phyloP scores from a whole-genome alignment of 2,888 invertebrate genomes.

The Elegia similella region DNA sequence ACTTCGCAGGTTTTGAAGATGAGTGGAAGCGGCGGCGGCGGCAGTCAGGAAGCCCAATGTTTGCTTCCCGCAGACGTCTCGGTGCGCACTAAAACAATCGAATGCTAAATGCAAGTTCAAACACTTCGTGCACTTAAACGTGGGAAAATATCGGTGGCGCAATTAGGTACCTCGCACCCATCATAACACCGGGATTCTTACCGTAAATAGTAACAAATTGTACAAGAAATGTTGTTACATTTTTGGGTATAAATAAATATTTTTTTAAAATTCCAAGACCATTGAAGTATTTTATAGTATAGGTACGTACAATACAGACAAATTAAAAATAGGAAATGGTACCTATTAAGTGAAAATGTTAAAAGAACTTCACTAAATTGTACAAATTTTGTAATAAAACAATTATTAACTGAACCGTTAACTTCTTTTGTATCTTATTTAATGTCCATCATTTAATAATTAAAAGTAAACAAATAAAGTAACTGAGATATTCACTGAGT shows the following conservation, averaged over 20 bases:
- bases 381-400: too few species aligned
- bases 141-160: conserved; percentile 75
- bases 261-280: not conserved
- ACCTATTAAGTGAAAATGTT: too few species aligned
- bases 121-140: conserved; percentile 76
- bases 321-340: too few species aligned
- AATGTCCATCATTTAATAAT: too few species aligned
- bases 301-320: too few species aligned
- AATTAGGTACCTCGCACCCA: conserved; percentile 65
- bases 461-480: not conserved
- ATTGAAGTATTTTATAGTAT: not conserved
- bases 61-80: conserved; percentile 71
- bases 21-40: conserved; percentile 21
- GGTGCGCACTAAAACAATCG: conserved; percentile 80
- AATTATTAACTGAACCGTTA: too few species aligned
- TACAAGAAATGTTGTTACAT: conserved; percentile 21
- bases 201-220: conserved; percentile 32
- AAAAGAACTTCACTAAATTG: too few species aligned
- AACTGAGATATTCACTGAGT: not conserved
- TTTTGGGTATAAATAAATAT: conserved; percentile 7
- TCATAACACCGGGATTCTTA: conserved; percentile 48
- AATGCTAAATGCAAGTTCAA: conserved; percentile 77
- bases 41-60: conserved; percentile 66
- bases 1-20: not conserved
- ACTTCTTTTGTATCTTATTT: too few species aligned